phyloP scores from a whole-genome alignment of 2,888 invertebrate genomes.

The Plusia festucae region DNA sequence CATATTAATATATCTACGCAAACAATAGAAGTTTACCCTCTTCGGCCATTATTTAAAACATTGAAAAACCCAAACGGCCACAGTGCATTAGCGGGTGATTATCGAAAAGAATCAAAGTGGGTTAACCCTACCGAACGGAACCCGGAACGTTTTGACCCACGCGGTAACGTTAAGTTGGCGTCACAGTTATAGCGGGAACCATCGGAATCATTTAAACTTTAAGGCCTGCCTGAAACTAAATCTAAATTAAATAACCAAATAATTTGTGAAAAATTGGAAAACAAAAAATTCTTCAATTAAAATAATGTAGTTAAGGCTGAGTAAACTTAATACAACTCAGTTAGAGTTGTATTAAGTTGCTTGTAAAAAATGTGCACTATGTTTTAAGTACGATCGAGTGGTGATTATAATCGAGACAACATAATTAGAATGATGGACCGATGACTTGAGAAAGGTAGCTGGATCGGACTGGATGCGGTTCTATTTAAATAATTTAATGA shows the following conservation, averaged over 20 bases:
- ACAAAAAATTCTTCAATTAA: no score
- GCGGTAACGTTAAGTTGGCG: constrained; percentile 56
- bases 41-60: constrained; percentile 59
- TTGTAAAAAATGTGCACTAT: no score
- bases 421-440: no score
- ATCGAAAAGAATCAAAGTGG: constrained; percentile 85
- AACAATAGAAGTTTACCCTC: constrained; percentile 59
- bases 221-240: not conserved
- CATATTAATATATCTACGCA: constrained; percentile 41
- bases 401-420: no score
- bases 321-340: no score
- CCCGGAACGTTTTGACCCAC: constrained; percentile 65
- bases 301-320: no score
- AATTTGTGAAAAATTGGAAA: no score
- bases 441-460: no score
- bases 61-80: constrained; percentile 60
- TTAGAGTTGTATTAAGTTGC: no score
- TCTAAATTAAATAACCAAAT: not conserved
- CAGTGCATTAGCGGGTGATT: constrained; percentile 83
- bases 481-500: no score
- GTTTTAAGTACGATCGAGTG: no score
- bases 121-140: constrained; percentile 74
- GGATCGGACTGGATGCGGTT: no score
- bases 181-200: constrained; percentile 44
- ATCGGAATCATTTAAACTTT: not conserved